Evolutionary conservation across 2,888 invertebrate species (phyloP).

Genomic region (Nephrotoma appendiculata): DNA sequence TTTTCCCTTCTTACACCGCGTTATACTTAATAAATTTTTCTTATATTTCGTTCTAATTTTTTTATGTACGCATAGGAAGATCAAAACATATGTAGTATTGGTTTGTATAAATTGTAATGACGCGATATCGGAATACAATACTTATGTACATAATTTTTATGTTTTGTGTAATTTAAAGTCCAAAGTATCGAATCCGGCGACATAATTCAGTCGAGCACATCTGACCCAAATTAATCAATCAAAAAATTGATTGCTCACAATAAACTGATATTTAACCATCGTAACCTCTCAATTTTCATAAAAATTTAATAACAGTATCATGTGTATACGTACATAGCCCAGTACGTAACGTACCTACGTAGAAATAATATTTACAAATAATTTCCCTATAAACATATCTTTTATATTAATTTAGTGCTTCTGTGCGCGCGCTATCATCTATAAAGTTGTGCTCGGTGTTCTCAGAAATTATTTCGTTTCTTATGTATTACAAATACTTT

Average conservation of each 20-base stretch:
- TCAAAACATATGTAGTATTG: too few relatives aligned
- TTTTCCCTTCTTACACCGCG: not conserved
- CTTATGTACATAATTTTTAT: too few relatives aligned
- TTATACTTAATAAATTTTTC: not conserved
- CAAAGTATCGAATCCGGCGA: not conserved
- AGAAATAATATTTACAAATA: not conserved
- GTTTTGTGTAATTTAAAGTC: not conserved
- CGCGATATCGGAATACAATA: not conserved
- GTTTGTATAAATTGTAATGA: not conserved
- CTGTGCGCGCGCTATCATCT: not conserved
- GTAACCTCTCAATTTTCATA: not conserved
- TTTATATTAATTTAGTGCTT: not conserved
- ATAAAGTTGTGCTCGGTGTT: not conserved
- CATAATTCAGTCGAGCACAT: not conserved
- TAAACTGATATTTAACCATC: not conserved
- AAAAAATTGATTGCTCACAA: not conserved
- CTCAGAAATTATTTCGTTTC: not conserved
- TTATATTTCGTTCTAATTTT: not conserved
- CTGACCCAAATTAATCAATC: not conserved
- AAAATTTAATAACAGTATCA: not conserved
- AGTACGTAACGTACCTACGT: not conserved
- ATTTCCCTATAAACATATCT: not conserved
- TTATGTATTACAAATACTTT: not conserved
- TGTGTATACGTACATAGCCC: not conserved
- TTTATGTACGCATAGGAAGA: not conserved